These are phyloP conservation scores for Mormyrus hasselquistii DNA, from an alignment of 2,797 vertebrate species.

Conservation along the genomic window DNA sequence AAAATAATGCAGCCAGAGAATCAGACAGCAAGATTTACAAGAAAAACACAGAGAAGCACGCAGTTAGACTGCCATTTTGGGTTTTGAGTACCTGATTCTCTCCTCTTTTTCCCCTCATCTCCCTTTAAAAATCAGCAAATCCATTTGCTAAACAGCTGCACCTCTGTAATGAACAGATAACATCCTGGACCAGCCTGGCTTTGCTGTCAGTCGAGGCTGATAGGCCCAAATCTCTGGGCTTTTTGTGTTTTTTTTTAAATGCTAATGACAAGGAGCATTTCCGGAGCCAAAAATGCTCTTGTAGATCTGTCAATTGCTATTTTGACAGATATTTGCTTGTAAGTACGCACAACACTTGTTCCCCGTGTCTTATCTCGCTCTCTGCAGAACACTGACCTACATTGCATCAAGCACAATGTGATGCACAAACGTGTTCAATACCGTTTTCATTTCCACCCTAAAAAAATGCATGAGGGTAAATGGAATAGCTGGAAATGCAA, in stretches of 20 bases:
- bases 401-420: constrained; percentile 99
- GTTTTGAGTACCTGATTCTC: constrained; percentile 97
- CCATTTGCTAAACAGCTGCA: constrained; percentile 99
- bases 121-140: constrained; percentile 99
- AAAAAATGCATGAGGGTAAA: constrained; percentile 91
- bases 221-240: constrained; percentile 99
- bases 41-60: constrained; percentile 52
- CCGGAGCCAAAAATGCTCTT: constrained; percentile 94
- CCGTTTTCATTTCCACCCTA: constrained; percentile 95
- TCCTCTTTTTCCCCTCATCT: constrained; percentile 84
- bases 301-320: constrained; percentile 99
- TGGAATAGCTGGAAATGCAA: constrained; percentile 96
- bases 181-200: constrained; percentile 96
- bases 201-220: constrained; percentile 95
- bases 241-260: constrained; percentile 79
- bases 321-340: constrained; percentile 99
- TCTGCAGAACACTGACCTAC: constrained; percentile 99
- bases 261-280: constrained; percentile 99
- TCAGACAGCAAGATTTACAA: constrained; percentile 87
- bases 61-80: constrained; percentile 69
- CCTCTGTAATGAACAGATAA: constrained; percentile 99
- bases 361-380: constrained; percentile 93
- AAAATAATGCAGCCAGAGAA: constrained; percentile 81
- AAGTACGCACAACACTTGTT: constrained; percentile 99
- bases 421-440: constrained; percentile 96